A percentile compares a stretch with the other conserved stretches of the same genome.
phyloP scores from a whole-genome alignment of 2,113 vertebrate genomes.

The Tupaia tana region DNA sequence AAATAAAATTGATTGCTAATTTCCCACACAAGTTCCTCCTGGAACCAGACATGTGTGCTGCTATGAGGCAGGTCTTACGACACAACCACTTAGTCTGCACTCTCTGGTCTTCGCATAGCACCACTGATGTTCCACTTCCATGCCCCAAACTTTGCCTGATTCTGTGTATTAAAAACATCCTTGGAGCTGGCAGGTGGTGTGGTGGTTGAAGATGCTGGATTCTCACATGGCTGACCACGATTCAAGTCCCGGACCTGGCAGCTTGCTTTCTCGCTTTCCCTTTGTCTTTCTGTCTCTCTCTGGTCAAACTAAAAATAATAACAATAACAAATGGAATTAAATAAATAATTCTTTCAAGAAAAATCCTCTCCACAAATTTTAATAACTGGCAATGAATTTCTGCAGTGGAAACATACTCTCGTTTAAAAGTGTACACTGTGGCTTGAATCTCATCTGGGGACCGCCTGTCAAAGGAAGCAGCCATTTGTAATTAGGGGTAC shows the following conservation, averaged over 20 bases:
- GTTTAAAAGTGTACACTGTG: conserved; percentile 34
- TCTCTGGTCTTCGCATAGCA: not conserved
- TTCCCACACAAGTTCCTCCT: not conserved
- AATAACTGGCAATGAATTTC: conserved; percentile 37
- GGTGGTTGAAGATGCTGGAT: too few relatives aligned
- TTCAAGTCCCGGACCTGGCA: too few relatives aligned
- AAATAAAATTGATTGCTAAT: not conserved
- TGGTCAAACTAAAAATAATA: too few relatives aligned
- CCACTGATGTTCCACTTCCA: not conserved
- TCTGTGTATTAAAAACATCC: conserved; percentile 54
- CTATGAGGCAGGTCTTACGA: not conserved
- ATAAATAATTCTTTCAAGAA: not conserved
- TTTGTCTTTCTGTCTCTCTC: too few relatives aligned
- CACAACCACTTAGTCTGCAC: not conserved
- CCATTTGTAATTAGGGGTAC: conserved; percentile 53
- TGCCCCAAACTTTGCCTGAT: not conserved
- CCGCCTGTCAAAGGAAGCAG: conserved; percentile 55
- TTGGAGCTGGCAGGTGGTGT: too few relatives aligned
- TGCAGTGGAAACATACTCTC: conserved; percentile 40
- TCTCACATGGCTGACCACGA: too few relatives aligned
- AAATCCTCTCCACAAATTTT: conserved; percentile 51
- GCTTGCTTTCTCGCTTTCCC: too few relatives aligned
- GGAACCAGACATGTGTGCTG: not conserved
- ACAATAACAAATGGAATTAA: too few relatives aligned
- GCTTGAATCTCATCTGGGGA: conserved; percentile 58